Evolutionary conservation across 2,888 invertebrate genomes (phyloP).

Genomic region (Apomyelois bistriatella): DNA sequence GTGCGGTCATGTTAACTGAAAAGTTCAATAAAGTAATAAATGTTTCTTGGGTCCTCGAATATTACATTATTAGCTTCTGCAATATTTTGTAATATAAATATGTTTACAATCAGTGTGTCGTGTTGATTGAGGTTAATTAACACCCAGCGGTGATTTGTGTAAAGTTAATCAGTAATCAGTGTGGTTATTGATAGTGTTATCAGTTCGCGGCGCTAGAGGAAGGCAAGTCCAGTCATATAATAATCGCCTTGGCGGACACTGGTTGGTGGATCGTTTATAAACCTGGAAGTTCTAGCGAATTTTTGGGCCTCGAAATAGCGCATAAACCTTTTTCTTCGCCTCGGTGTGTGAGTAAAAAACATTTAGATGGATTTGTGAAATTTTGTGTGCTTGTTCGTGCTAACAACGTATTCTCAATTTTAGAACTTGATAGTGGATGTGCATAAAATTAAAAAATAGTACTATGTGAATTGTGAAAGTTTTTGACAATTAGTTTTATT

Average conservation of each 20-base stretch:
- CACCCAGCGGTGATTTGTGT: constrained; percentile 6
- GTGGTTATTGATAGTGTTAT: constrained; percentile 10
- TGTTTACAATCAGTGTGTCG: neutral
- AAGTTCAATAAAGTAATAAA: too few species aligned
- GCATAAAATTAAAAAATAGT: too few species aligned
- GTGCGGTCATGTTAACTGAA: neutral
- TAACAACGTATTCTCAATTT: too few species aligned
- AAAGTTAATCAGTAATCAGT: constrained; percentile 8
- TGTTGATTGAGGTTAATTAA: constrained; percentile 2
- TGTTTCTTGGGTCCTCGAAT: too few species aligned
- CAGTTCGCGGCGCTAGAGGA: neutral
- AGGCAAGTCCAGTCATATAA: neutral
- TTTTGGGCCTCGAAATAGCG: neutral
- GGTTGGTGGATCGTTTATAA: neutral
- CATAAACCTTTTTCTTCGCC: neutral
- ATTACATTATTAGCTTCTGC: too few species aligned
- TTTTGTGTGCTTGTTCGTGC: too few species aligned
- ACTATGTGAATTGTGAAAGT: too few species aligned
- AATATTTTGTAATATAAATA: too few species aligned
- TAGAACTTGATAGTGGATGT: too few species aligned
- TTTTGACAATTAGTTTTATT: too few species aligned
- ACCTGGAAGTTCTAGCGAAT: neutral
- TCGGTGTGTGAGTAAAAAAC: neutral
- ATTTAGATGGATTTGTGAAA: too few species aligned
- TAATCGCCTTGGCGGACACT: neutral